phyloP scores from a whole-genome alignment of 53 echinoderm and acorn worm species.

The Glandiceps talaboti region DNA sequence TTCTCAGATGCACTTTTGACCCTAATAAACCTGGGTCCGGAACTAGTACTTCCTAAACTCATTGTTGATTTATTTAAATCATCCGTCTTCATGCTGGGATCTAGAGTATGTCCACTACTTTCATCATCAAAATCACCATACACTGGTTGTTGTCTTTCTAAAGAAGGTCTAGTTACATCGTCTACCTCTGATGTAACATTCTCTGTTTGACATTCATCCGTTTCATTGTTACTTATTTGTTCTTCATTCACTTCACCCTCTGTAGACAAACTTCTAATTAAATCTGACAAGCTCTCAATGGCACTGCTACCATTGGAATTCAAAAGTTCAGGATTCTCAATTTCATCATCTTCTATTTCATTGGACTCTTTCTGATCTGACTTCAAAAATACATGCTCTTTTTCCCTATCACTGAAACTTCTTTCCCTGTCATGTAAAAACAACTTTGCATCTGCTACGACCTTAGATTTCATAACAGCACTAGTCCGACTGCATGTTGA shows the following conservation, averaged over 20 bases:
- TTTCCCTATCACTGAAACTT: neutral
- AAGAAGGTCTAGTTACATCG: neutral
- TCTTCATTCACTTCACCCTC: neutral
- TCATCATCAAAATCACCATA: neutral
- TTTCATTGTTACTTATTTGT: neutral
- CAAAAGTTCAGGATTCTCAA: neutral
- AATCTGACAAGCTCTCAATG: neutral
- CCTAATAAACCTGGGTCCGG: neutral
- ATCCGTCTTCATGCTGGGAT: too few species aligned
- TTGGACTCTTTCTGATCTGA: conserved; percentile 4
- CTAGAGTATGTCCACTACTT: too few species aligned
- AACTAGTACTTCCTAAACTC: neutral
- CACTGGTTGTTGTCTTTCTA: neutral
- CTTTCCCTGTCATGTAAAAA: conserved; percentile 5
- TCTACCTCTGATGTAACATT: neutral
- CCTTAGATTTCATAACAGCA: conserved; percentile 8
- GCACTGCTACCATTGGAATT: too few species aligned
- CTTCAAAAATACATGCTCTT: neutral
- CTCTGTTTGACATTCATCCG: neutral
- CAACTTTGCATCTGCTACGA: conserved; percentile 1
- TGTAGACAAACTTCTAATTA: neutral
- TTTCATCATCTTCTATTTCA: neutral
- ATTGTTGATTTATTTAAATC: neutral
- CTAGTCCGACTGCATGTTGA: neutral
- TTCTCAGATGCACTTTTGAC: neutral